phyloP scores from a whole-genome alignment of 2,113 vertebrate genomes.

The Morphnarchus princeps region DNA sequence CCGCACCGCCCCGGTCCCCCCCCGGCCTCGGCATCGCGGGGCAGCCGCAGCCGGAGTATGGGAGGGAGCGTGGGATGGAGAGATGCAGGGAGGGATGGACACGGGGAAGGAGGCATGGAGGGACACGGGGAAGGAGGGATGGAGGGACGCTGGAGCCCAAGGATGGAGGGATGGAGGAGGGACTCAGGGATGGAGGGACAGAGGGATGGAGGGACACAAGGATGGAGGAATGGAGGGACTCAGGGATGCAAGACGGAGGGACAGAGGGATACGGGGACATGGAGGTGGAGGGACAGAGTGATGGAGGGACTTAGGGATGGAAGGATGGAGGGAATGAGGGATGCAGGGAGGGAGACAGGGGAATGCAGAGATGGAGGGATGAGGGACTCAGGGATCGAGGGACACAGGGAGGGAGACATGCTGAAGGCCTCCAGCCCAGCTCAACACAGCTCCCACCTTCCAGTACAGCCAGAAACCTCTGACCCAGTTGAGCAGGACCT shows the following conservation, averaged over 20 bases:
- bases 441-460: conserved; percentile 17
- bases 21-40: background rate
- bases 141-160: background rate
- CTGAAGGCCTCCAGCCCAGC: background rate
- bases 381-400: background rate
- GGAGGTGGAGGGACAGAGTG: no score
- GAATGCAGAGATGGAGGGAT: no score
- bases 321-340: background rate
- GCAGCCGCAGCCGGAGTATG: rapidly evolving
- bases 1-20: background rate
- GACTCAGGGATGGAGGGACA: no score
- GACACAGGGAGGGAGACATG: background rate
- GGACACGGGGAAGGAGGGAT: background rate
- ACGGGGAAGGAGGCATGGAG: no score
- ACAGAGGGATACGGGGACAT: background rate
- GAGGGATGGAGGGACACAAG: no score
- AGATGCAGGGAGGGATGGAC: background rate
- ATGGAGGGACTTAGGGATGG: no score
- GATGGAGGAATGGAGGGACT: background rate
- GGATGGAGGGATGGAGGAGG: background rate
- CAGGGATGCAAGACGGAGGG: background rate
- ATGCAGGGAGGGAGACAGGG: background rate
- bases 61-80: background rate
- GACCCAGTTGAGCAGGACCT: conserved; percentile 36
- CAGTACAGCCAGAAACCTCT: conserved; percentile 44